These are phyloP conservation scores for Tenebrosternarchus preto DNA, from an alignment of 2,113 vertebrate genomes.

Conservation along the genomic window DNA sequence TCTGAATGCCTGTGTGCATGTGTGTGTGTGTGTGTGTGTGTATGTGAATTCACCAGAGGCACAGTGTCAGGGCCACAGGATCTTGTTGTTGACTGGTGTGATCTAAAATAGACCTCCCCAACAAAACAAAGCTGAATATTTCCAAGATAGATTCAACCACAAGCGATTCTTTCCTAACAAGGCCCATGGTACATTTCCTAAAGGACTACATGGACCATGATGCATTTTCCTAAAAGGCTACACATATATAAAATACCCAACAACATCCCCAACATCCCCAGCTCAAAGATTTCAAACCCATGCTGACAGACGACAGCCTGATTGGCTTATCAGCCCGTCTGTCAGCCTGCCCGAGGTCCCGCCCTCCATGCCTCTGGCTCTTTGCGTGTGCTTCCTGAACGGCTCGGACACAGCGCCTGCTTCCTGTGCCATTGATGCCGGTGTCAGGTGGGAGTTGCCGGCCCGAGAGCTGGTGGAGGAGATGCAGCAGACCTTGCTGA, in stretches of 20 bases:
- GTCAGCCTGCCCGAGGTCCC: slow-evolving; percentile 1
- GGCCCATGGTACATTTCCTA: too few relatives aligned
- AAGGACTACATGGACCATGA: neutral
- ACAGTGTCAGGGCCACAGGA: neutral
- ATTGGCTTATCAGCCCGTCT: slow-evolving; percentile 14
- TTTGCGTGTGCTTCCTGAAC: slow-evolving; percentile 7
- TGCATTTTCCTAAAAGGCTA: neutral
- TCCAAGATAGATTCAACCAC: neutral
- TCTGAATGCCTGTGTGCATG: neutral
- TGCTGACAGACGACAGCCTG: neutral
- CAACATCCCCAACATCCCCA: neutral
- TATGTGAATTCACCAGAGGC: neutral
- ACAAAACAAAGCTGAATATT: neutral
- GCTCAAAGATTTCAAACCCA: neutral
- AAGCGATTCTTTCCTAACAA: neutral
- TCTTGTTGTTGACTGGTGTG: neutral
- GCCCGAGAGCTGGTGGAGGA: slow-evolving; percentile 1
- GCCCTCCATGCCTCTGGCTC: neutral
- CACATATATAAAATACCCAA: neutral
- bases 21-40: neutral
- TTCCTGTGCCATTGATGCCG: neutral
- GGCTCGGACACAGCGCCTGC: neutral
- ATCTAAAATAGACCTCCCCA: too few relatives aligned
- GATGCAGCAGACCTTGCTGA: slow-evolving; percentile 29
- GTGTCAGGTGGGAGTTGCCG: neutral